These are phyloP conservation scores for Clytia hemisphaerica DNA, from an alignment of 30 jellyfish, hydroid and myxozoan species.

Conservation along the genomic window DNA sequence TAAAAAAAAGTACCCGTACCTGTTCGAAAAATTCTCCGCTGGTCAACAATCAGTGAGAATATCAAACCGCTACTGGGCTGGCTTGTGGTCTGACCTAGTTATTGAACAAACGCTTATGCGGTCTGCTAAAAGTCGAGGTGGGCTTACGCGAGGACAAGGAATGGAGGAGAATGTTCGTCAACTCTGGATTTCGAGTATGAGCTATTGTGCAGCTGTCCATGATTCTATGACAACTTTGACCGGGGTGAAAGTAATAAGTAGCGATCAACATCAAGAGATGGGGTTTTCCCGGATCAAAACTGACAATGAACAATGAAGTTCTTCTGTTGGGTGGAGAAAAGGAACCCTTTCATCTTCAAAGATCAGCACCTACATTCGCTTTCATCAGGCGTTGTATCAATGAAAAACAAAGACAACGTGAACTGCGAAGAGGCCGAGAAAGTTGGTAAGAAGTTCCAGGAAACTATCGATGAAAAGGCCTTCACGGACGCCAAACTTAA, in stretches of 20 bases:
- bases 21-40: slow-evolving; percentile 13
- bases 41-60: too few relatives aligned
- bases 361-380: slow-evolving; percentile 25
- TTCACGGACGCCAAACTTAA: too few relatives aligned
- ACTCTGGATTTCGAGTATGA: slow-evolving; percentile 24
- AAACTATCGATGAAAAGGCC: too few relatives aligned
- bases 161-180: slow-evolving; percentile 29
- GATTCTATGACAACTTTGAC: slow-evolving; percentile 40
- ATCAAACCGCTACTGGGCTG: too few relatives aligned
- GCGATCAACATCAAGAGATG: slow-evolving; percentile 50
- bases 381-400: too few relatives aligned
- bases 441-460: too few relatives aligned
- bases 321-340: slow-evolving; percentile 40
- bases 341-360: too few relatives aligned
- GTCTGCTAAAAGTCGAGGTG: slow-evolving; percentile 38
- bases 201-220: slow-evolving; percentile 33
- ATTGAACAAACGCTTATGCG: slow-evolving; percentile 45
- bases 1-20: not conserved
- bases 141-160: slow-evolving; percentile 46
- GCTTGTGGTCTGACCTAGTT: slow-evolving; percentile 46
- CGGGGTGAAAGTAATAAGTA: slow-evolving; percentile 15
- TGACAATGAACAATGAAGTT: slow-evolving; percentile 21
- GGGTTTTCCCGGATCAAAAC: slow-evolving; percentile 15
- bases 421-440: slow-evolving; percentile 49
- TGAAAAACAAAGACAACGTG: slow-evolving; percentile 40